A percentile compares a stretch with the other conserved stretches of the same genome.
These are phyloP conservation scores for Drosophila santomea DNA, from an alignment of 1,140 invertebrate species.

Conservation along the genomic window DNA sequence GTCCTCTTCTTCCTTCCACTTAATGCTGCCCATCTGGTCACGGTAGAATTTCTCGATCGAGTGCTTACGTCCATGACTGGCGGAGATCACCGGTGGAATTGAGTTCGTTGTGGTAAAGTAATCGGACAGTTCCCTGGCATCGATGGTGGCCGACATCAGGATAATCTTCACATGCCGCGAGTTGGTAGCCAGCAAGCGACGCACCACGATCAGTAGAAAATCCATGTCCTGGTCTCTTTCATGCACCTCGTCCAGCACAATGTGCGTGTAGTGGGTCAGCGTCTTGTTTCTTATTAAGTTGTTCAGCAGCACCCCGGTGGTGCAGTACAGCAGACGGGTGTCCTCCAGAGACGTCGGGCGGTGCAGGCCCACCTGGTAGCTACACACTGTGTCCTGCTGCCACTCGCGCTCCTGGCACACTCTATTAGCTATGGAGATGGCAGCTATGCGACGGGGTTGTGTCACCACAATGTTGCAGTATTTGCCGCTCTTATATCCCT, in stretches of 20 bases:
- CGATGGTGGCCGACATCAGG: constrained; percentile 95
- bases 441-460: constrained; percentile 95
- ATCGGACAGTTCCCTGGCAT: constrained; percentile 88
- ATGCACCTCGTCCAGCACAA: constrained; percentile 98
- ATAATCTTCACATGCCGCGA: constrained; percentile 91
- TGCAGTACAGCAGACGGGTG: constrained; percentile 94
- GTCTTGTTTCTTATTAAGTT: constrained; percentile 89
- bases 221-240: constrained; percentile 97
- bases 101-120: constrained; percentile 89
- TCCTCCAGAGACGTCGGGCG: constrained; percentile 84
- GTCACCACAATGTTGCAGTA: constrained; percentile 93
- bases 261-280: constrained; percentile 92
- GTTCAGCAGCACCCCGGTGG: constrained; percentile 91
- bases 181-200: constrained; percentile 91
- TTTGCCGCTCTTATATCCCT: constrained; percentile 87
- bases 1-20: constrained; percentile 70
- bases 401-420: constrained; percentile 93
- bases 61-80: constrained; percentile 86
- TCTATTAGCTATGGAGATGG: constrained; percentile 93
- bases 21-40: constrained; percentile 86
- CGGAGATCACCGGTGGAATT: constrained; percentile 87
- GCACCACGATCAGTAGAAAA: constrained; percentile 94
- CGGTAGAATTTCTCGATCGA: constrained; percentile 89
- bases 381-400: constrained; percentile 92
- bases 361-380: constrained; percentile 89